Evolutionary conservation across 2,888 invertebrate species (phyloP), one percentile per base, ranked within the genome.

Genomic region (Lithophane ornitopus): DNA sequence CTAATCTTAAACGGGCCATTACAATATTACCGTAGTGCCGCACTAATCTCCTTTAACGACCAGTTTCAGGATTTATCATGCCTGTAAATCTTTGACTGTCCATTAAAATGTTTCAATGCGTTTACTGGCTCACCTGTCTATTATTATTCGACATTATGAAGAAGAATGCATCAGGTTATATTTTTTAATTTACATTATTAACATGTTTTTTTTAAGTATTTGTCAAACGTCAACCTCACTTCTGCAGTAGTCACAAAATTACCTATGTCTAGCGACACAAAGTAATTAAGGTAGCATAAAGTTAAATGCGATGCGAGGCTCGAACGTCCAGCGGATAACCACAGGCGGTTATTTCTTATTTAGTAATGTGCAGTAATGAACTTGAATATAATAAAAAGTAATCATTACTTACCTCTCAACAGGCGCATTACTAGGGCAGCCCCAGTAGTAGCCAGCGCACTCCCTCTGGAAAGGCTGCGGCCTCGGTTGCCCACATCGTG

Each of bases 401-500:
- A 22, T 28, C 9, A 44, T 46, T 28, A 46, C 46, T 63, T 70
- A 95, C 95, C 89, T 92, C 80, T 94, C 94, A 72, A 85, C 61
- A 16, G 96, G 96, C 12, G 91, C 95, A 80, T 95, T 95, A 44
- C 92, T 94, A 3, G 95, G 94, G 49, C 89, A 93, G 4, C 92
- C 89, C 80, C 88, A 92, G 66, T 91, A 94, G 19, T 91, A 94
- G 16, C 87, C 75, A 0, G 91, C 85, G 22, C 87, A 86, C 85
- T 95, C 95, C 72, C 88, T 92, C 82, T 92, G 93, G 81, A 94
- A 95, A 0, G 96, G 96, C 78, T 96, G 95, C 2, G 93, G 94
- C 46, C 96, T 89, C 0, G 96, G 96, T 80, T 96, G 96, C 3
- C 96, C 96, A 70, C 90, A 96, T 0, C 94, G 89, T 0, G 96